Evolutionary conservation across 2,888 invertebrate genomes (phyloP).

Genomic region (Drosophila histrio): DNA sequence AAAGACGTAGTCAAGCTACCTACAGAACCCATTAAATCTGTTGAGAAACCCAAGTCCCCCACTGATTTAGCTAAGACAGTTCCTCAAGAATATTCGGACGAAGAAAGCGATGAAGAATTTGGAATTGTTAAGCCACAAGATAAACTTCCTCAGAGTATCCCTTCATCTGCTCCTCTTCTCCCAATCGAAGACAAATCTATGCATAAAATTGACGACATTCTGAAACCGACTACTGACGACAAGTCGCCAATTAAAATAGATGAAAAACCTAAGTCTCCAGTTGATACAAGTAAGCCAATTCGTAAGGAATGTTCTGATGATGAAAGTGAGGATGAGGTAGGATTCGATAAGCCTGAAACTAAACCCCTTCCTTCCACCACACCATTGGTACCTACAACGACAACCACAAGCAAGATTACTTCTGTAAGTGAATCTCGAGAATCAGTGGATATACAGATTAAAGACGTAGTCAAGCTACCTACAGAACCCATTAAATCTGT

Average conservation of each 20-base stretch:
- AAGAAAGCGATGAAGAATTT: constrained; percentile 8
- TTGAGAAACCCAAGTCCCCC: constrained; percentile 8
- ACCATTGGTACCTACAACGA: background rate
- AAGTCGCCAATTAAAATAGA: constrained; percentile 13
- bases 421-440: constrained; percentile 7
- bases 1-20: background rate
- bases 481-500: background rate
- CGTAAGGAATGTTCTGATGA: constrained; percentile 15
- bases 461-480: background rate
- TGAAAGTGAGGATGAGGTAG: constrained; percentile 14
- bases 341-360: background rate
- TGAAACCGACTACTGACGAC: no score
- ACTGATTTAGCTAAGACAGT: constrained; percentile 11
- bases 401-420: background rate
- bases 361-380: background rate
- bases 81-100: constrained; percentile 10
- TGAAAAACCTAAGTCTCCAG: constrained; percentile 23
- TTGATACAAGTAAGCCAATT: background rate
- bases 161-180: background rate
- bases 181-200: constrained; percentile 9
- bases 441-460: background rate
- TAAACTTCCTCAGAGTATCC: background rate
- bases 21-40: background rate
- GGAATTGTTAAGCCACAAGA: constrained; percentile 8
- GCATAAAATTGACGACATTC: constrained; percentile 1